A percentile compares a stretch with the other conserved stretches of the same genome.
These are phyloP conservation scores for Rotaria magnacalcarata DNA, from an alignment of 2,888 invertebrate species.

Conservation along the genomic window DNA sequence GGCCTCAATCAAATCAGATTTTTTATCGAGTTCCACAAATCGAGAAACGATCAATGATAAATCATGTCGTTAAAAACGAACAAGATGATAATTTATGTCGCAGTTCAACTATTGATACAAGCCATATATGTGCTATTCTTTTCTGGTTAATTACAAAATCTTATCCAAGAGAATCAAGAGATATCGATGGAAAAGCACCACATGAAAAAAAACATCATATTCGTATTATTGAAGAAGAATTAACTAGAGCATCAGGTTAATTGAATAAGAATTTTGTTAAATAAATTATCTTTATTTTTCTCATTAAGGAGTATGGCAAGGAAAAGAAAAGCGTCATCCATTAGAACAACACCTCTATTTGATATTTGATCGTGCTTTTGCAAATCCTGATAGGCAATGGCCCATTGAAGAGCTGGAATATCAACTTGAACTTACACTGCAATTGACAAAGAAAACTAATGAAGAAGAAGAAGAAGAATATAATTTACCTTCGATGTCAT, in stretches of 20 bases:
- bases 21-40: background rate
- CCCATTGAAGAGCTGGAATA: background rate
- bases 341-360: background rate
- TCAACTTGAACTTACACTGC: background rate
- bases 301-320: background rate
- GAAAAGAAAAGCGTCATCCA: background rate
- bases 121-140: background rate
- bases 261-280: background rate
- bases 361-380: background rate
- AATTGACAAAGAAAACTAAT: background rate
- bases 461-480: background rate
- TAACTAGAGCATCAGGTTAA: background rate
- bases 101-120: background rate
- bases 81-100: background rate
- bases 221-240: background rate
- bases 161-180: background rate
- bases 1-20: background rate
- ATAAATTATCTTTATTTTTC: background rate
- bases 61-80: background rate
- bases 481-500: background rate
- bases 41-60: background rate
- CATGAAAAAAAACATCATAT: background rate
- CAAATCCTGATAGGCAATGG: background rate
- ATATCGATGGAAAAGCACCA: background rate
- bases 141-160: slow-evolving; percentile 17